Conservation (phyloP, 2,113 vertebrate genomes). For the Pithys albifrons region DNA sequence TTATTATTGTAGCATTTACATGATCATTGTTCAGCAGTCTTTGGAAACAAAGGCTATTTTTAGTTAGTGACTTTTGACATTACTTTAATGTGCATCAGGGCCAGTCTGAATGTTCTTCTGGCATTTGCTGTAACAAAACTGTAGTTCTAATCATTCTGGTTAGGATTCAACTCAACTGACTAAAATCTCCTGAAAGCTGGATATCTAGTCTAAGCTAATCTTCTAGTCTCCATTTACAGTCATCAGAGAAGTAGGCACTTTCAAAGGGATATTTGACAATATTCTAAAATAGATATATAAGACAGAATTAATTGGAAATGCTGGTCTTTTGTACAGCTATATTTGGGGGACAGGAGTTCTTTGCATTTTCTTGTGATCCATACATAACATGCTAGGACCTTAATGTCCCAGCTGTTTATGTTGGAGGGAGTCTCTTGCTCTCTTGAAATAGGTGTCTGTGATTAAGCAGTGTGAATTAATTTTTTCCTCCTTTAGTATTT, state of each 20-base stretch:
- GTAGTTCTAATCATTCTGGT: not conserved
- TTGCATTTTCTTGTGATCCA: not conserved
- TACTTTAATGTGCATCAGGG: not conserved
- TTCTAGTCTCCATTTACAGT: not conserved
- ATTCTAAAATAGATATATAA: not conserved
- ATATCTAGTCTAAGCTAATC: not conserved
- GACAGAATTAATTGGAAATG: not conserved
- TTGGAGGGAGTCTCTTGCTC: not conserved
- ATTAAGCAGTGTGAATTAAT: not conserved
- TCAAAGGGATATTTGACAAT: not conserved
- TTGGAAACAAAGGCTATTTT: conserved; percentile 43
- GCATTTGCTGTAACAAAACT: not conserved
- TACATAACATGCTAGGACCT: not conserved
- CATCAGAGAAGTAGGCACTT: not conserved
- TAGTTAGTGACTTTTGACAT: conserved; percentile 23
- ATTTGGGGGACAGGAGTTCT: not conserved
- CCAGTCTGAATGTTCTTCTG: not conserved
- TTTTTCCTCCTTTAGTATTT: not conserved
- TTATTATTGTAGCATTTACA: conserved; percentile 29
- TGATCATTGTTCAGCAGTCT: conserved; percentile 33
- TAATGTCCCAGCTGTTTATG: not conserved
- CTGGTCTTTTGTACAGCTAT: not conserved
- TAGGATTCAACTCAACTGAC: not conserved
- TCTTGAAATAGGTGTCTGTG: not conserved
- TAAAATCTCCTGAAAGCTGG: not conserved